Evolutionary conservation across 1,140 invertebrate genomes (phyloP).

Genomic region (Drosophila sucinea): DNA sequence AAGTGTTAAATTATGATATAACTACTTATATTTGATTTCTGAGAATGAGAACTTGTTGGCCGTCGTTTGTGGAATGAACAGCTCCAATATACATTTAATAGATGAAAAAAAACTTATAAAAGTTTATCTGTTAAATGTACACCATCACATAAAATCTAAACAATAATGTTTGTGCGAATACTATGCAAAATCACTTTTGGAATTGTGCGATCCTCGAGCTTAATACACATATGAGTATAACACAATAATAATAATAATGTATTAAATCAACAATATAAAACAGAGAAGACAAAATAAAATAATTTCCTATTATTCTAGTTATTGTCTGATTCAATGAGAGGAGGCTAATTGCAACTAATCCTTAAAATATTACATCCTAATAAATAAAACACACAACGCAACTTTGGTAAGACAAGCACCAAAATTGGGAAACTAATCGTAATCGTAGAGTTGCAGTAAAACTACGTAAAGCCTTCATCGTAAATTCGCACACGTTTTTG

Average conservation of each 20-base stretch:
- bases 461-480: slow-evolving; percentile 68
- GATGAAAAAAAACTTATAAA: background rate
- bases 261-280: slow-evolving; percentile 21
- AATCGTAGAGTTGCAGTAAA: slow-evolving; percentile 28
- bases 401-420: slow-evolving; percentile 12
- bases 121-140: background rate
- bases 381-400: slow-evolving; percentile 32
- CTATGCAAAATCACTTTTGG: slow-evolving; percentile 74
- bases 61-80: slow-evolving; percentile 56
- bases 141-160: slow-evolving; percentile 46
- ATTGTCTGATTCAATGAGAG: slow-evolving; percentile 67
- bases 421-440: slow-evolving; percentile 37
- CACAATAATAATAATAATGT: slow-evolving; percentile 5
- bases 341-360: slow-evolving; percentile 31
- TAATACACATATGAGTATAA: slow-evolving; percentile 25
- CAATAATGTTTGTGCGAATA: slow-evolving; percentile 65
- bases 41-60: slow-evolving; percentile 36
- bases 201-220: slow-evolving; percentile 63
- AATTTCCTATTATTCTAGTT: slow-evolving; percentile 60
- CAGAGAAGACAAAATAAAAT: slow-evolving; percentile 20
- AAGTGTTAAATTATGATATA: slow-evolving; percentile 34
- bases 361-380: slow-evolving; percentile 36
- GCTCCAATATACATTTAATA: slow-evolving; percentile 35
- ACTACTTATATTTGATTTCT: slow-evolving; percentile 38
- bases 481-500: slow-evolving; percentile 69